These are phyloP conservation scores for Panthera uncia DNA, from an alignment of 2,113 vertebrate species.

Conservation along the genomic window DNA sequence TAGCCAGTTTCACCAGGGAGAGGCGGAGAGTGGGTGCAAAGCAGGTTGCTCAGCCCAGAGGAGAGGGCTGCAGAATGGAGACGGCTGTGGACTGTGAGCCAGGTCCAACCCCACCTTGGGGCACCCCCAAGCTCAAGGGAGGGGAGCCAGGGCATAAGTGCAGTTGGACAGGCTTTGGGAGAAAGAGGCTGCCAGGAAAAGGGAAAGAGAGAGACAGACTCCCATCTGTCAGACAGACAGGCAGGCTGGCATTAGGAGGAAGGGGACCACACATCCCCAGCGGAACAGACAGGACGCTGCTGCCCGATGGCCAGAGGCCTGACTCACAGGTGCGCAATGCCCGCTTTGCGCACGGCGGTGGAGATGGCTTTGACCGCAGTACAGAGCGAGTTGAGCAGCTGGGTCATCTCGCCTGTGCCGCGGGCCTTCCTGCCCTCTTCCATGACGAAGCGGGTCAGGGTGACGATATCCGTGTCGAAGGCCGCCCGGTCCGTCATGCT, in stretches of 20 bases:
- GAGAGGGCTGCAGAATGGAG: neutral
- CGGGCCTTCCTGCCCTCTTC: conserved; percentile 93
- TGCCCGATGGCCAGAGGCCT: conserved; percentile 52
- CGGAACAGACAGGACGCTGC: neutral
- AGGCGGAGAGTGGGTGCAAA: neutral
- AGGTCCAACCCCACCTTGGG: neutral
- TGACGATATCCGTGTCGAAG: conserved; percentile 95
- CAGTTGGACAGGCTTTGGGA: neutral
- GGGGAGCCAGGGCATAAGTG: neutral
- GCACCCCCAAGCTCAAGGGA: neutral
- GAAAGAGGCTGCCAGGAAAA: neutral
- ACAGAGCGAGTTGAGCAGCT: conserved; percentile 94
- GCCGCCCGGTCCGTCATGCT: conserved; percentile 91
- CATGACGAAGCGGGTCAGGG: conserved; percentile 95
- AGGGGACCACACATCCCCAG: neutral
- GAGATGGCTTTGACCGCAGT: conserved; percentile 97
- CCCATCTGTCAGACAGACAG: neutral
- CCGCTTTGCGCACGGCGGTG: conserved; percentile 95
- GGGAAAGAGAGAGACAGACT: neutral
- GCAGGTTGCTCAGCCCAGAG: neutral
- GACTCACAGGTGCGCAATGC: conserved; percentile 95
- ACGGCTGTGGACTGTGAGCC: neutral
- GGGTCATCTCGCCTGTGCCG: conserved; percentile 95
- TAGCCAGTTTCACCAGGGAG: neutral
- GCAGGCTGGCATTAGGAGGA: neutral